phyloP scores from a whole-genome alignment of 2,113 vertebrate genomes.

The Thinocorus orbignyianus region DNA sequence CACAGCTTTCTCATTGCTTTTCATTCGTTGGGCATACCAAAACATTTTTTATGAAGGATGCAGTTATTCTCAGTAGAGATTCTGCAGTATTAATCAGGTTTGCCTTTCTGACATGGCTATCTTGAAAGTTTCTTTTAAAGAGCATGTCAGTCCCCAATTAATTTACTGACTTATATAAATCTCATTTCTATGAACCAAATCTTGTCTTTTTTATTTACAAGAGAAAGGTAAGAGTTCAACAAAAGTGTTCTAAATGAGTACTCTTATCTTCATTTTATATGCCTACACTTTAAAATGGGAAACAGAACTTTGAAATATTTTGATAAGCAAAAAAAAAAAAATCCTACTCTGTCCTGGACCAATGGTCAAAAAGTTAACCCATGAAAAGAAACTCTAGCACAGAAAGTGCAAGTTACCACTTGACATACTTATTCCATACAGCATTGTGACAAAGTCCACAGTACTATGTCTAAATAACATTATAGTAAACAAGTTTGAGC shows the following conservation, averaged over 20 bases:
- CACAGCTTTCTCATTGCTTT: background rate
- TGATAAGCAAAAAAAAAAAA: background rate
- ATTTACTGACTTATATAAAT: background rate
- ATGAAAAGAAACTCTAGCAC: background rate
- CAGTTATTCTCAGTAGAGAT: background rate
- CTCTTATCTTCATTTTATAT: background rate
- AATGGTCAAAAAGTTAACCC: background rate
- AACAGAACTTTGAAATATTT: background rate
- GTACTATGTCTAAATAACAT: background rate
- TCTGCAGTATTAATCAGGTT: background rate
- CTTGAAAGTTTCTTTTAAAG: background rate
- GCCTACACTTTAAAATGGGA: background rate
- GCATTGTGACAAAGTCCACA: background rate
- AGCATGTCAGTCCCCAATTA: background rate
- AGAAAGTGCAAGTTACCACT: background rate
- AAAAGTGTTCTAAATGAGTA: background rate
- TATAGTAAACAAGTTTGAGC: background rate
- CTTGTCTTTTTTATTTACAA: background rate
- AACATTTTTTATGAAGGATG: background rate
- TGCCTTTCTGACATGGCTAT: background rate
- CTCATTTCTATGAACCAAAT: background rate
- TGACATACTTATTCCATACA: background rate
- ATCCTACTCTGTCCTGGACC: background rate
- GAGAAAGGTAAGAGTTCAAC: background rate
- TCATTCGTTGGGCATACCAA: background rate